Evolutionary conservation across 2,113 vertebrate species (phyloP).

Genomic region (Chaetura pelagica): DNA sequence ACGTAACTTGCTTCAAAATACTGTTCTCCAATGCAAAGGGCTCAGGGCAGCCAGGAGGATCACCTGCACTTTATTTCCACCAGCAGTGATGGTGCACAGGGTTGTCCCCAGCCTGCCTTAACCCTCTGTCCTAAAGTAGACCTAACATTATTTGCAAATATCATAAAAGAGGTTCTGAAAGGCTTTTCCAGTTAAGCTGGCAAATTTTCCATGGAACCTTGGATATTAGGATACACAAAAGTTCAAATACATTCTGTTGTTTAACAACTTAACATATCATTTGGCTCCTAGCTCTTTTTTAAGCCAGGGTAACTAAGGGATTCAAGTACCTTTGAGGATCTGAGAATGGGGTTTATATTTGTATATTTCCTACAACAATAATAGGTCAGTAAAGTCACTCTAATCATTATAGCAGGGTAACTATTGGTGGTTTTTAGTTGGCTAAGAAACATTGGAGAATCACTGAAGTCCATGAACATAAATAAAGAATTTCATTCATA

Average conservation of each 20-base stretch:
- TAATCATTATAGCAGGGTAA: neutral
- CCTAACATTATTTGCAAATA: neutral
- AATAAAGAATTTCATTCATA: neutral
- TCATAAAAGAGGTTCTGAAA: neutral
- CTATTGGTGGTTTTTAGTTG: neutral
- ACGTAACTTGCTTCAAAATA: neutral
- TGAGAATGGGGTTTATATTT: neutral
- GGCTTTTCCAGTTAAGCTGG: neutral
- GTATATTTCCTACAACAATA: neutral
- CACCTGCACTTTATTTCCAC: neutral
- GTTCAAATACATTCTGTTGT: neutral
- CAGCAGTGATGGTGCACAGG: neutral
- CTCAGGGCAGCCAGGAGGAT: neutral
- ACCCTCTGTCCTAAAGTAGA: neutral
- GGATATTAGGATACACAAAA: neutral
- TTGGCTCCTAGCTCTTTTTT: neutral
- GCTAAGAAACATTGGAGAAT: neutral
- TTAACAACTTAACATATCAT: neutral
- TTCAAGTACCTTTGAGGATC: neutral
- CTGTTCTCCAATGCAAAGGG: neutral
- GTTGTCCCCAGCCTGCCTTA: neutral
- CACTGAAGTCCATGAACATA: neutral
- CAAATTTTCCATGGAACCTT: neutral
- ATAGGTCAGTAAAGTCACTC: neutral
- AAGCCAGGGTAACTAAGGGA: neutral